These are phyloP conservation scores for Paradisaea rubra DNA, from an alignment of 2,113 vertebrate species.

Conservation along the genomic window DNA sequence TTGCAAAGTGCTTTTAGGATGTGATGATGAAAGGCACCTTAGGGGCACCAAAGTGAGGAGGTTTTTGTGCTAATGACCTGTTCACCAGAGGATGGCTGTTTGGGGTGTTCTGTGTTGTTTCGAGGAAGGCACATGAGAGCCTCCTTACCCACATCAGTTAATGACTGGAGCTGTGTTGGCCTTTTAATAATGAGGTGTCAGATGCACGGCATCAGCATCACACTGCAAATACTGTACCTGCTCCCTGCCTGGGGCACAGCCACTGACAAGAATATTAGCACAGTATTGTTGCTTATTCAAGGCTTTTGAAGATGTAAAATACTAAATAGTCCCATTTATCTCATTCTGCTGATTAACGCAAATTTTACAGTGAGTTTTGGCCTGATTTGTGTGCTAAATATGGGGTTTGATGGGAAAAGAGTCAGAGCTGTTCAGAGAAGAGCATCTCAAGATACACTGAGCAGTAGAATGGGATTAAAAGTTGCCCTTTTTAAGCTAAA, in stretches of 20 bases:
- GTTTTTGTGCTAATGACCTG: not conserved
- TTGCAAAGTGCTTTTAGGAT: constrained; percentile 31
- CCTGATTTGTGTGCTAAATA: not conserved
- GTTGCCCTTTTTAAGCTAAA: not conserved
- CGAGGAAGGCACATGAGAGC: not conserved
- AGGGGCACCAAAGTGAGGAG: not conserved
- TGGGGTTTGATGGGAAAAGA: not conserved
- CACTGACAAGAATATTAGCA: not conserved
- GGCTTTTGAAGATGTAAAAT: not conserved
- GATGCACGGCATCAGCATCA: not conserved
- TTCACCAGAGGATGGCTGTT: not conserved
- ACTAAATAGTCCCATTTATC: not conserved
- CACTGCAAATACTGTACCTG: not conserved
- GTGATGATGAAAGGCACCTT: constrained; percentile 67
- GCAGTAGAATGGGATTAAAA: not conserved
- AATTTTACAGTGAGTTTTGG: not conserved
- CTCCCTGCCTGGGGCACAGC: not conserved
- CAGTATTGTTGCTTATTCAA: not conserved
- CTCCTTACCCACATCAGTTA: not conserved
- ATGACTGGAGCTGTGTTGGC: not conserved
- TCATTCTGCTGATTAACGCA: not conserved
- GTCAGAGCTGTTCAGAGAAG: not conserved
- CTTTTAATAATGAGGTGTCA: accelerated
- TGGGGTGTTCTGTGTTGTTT: not conserved
- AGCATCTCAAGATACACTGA: not conserved